Evolutionary conservation across 2,113 vertebrate genomes (phyloP).

Genomic region (Deroptyus accipitrinus): DNA sequence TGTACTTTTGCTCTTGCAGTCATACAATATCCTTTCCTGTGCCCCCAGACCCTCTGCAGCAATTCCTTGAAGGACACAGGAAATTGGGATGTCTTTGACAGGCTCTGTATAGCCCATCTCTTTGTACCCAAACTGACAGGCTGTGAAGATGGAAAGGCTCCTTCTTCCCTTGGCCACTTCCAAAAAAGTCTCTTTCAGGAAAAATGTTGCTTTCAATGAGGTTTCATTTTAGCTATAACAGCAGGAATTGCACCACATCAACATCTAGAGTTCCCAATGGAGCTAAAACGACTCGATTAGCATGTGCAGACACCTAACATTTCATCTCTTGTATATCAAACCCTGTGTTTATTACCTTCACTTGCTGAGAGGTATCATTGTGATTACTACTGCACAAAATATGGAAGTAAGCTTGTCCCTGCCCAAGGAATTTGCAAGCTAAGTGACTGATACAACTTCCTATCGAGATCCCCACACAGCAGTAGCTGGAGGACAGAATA

Average conservation of each 20-base stretch:
- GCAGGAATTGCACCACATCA: background rate
- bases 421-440: background rate
- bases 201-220: background rate
- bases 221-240: background rate
- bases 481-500: background rate
- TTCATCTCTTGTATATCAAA: background rate
- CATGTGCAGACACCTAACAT: accelerated
- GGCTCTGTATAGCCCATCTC: background rate
- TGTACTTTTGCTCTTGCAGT: background rate
- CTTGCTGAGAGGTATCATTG: background rate
- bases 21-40: background rate
- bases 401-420: background rate
- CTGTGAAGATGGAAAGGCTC: background rate
- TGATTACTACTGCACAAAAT: background rate
- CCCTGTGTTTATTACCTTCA: background rate
- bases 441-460: background rate
- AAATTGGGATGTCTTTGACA: background rate
- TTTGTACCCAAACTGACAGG: background rate
- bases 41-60: background rate
- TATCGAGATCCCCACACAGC: background rate
- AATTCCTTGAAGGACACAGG: background rate
- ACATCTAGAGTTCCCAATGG: background rate
- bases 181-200: background rate
- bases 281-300: background rate
- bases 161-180: background rate